phyloP scores from a whole-genome alignment of 2,113 vertebrate genomes.

The Cryptomyrus ogoouensis region DNA sequence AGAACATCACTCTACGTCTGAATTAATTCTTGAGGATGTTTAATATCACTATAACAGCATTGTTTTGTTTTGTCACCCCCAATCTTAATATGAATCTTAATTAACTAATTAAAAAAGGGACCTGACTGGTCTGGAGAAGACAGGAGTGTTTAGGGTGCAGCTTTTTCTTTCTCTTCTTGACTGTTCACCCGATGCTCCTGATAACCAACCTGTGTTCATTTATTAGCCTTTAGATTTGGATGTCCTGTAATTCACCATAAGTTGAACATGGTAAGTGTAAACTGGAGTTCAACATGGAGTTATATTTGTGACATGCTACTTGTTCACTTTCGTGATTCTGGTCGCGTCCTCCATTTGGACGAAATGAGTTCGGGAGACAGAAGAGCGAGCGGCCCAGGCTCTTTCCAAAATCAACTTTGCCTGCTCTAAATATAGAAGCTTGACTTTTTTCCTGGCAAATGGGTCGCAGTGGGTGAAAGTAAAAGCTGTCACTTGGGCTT shows the following conservation, averaged over 20 bases:
- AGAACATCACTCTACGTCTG: not conserved
- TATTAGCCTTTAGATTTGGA: not conserved
- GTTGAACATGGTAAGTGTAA: not conserved
- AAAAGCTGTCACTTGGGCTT: constrained; percentile 6
- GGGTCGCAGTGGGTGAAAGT: constrained; percentile 17
- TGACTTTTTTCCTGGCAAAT: constrained; percentile 13
- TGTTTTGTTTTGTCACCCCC: not conserved
- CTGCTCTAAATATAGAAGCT: constrained; percentile 3
- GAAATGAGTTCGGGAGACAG: not conserved
- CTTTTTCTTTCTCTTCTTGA: not conserved
- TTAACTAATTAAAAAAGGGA: not conserved
- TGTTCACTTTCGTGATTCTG: not conserved
- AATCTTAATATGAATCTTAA: not conserved
- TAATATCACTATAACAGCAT: not conserved
- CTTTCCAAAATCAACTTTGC: not conserved
- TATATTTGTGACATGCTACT: not conserved
- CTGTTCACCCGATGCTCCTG: not conserved
- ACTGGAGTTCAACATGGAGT: not conserved
- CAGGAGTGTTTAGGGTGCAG: not conserved
- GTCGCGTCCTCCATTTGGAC: not conserved
- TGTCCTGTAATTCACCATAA: not conserved
- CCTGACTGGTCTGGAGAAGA: not conserved
- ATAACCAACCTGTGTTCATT: not conserved
- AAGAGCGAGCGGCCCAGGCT: not conserved
- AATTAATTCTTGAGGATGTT: not conserved